Percentiles rank a stretch among this genome's conserved stretches.
phyloP scores from a whole-genome alignment of 2,797 vertebrate genomes.

The Tolypeutes matacus region DNA sequence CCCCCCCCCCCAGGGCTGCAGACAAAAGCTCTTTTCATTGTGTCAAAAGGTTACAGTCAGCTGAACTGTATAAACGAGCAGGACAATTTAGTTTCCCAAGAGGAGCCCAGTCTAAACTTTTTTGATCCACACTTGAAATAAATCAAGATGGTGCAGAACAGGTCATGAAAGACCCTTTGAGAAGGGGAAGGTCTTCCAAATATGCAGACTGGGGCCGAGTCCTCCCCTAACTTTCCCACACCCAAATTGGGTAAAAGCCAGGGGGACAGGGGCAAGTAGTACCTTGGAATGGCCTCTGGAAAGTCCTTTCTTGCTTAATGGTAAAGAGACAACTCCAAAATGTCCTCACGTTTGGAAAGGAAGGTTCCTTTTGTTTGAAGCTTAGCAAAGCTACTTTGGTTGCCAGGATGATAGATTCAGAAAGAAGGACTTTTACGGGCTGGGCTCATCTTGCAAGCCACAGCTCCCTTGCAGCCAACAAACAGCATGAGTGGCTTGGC shows the following conservation, averaged over 20 bases:
- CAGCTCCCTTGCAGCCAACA: constrained; percentile 66
- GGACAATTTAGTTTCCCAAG: constrained; percentile 76
- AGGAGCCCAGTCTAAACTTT: constrained; percentile 78
- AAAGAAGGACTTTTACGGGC: constrained; percentile 34
- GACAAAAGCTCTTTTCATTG: constrained; percentile 82
- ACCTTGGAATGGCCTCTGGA: not conserved
- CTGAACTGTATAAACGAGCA: constrained; percentile 69
- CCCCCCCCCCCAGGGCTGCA: constrained; percentile 51
- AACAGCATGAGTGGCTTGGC: constrained; percentile 69
- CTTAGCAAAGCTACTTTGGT: constrained; percentile 52
- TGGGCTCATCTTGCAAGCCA: constrained; percentile 61
- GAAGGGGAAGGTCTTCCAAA: constrained; percentile 62
- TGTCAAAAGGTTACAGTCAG: constrained; percentile 69
- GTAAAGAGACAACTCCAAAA: constrained; percentile 50
- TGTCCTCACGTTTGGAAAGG: constrained; percentile 37
- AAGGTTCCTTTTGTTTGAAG: constrained; percentile 72
- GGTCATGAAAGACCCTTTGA: constrained; percentile 76
- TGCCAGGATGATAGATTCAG: constrained; percentile 67
- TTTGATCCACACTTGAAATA: constrained; percentile 73
- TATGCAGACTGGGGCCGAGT: not conserved
- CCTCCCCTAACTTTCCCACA: constrained; percentile 8
- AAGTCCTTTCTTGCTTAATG: constrained; percentile 55
- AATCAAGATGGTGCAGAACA: constrained; percentile 39
- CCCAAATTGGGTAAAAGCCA: not conserved
- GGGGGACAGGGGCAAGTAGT: not conserved